Evolutionary conservation across 2,797 vertebrate genomes (phyloP).

Genomic region (Lepus oiostolus): DNA sequence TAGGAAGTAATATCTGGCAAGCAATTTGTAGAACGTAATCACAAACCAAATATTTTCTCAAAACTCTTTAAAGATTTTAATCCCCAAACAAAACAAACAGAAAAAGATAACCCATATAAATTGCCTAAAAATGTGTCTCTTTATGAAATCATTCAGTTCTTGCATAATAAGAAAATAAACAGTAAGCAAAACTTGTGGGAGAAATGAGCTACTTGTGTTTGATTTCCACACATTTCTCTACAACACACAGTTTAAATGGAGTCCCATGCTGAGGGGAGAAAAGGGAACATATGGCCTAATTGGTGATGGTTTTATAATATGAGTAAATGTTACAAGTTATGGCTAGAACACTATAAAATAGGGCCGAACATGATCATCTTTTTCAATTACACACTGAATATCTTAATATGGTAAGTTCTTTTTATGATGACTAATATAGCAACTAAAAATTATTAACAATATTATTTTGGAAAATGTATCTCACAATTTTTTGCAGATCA

Average conservation of each 20-base stretch:
- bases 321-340: slow-evolving; percentile 18
- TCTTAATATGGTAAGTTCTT: not conserved
- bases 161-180: not conserved
- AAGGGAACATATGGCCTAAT: not conserved
- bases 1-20: not conserved
- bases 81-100: not conserved
- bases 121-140: not conserved
- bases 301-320: not conserved
- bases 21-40: not conserved
- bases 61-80: not conserved
- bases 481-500: slow-evolving; percentile 52
- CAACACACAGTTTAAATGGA: not conserved
- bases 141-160: not conserved
- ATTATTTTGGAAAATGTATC: slow-evolving; percentile 16
- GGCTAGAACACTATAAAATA: slow-evolving; percentile 25
- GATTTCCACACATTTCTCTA: not conserved
- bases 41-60: not conserved
- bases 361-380: not conserved
- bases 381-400: slow-evolving; percentile 50
- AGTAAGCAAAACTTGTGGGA: not conserved
- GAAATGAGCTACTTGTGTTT: not conserved
- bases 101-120: not conserved
- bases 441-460: slow-evolving; percentile 43
- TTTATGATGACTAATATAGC: slow-evolving; percentile 54
- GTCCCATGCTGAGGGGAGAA: not conserved